Base-by-base conservation (phyloP, 30 jellyfish, hydroid and myxozoan species). In the Pseudorhiza aurosa region DNA sequence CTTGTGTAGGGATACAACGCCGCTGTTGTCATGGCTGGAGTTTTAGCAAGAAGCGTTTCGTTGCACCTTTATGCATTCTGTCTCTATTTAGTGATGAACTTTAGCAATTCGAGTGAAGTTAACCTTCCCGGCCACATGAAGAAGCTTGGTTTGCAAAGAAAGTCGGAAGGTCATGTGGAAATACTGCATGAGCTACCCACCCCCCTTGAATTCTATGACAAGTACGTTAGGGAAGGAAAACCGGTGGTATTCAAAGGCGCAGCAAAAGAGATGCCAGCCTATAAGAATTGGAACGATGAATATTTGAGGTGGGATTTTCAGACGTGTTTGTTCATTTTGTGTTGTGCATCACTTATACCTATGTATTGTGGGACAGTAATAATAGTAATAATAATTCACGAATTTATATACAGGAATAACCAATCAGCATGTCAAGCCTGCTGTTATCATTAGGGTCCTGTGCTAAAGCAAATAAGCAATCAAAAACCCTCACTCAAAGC, bases 201-300 rank as follows among this genome's bases (percentile, higher is more conserved):
- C 44, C 95, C 87, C 14, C 9, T 35, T 10, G 85, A 87, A 26
- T 91, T 91, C 64, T 77, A 25, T 68, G 88, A 84, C 26, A 85
- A 91, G 58, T 91, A 91, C 39, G 77, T 91, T 12, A 24, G 47
- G 17, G 92, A 87, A 25, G 87, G 95, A 27, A 83, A 68, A 72
- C 98, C 98, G 14, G 93, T 53, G 7, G 96, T 91, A 39, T 91
- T 91, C 67, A 91, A 91, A 46, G 98, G 85, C 0, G 98, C 96
- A 21, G 98, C 96, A 8, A 85, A 77, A 59, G 25, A 57, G 33
- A 77, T 91, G 87, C 98, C 98, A 6, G 98, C 98, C 2, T 91
- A 56, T 60, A 75, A 77, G 28, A 45, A 65, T 1, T 91, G 98
- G 98, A 67, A 79, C 11, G 98, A 91, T 65, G 88, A 91, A 55